A percentile compares a stretch with the other conserved stretches of the same genome.
Conservation (phyloP, 1,140 invertebrate genomes). For the Bombus ignitus region DNA sequence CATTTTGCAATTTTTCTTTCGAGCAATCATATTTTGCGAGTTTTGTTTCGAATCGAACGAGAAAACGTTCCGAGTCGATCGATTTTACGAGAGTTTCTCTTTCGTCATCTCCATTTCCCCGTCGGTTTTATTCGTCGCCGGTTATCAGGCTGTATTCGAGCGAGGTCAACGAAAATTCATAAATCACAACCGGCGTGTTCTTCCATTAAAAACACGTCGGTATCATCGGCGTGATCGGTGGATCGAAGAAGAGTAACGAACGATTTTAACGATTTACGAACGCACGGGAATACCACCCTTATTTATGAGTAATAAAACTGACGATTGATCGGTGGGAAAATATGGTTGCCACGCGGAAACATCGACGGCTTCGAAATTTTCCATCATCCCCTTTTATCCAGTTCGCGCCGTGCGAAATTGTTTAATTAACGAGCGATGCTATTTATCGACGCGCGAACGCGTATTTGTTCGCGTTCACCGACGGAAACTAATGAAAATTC, state of each 20-base stretch:
- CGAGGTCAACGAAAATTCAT: conserved; percentile 35
- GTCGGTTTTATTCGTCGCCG: conserved; percentile 19
- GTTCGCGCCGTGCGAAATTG: neutral
- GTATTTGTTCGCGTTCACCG: neutral
- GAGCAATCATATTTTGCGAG: neutral
- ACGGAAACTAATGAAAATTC: neutral
- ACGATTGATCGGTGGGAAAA: conserved; percentile 15
- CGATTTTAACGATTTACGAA: neutral
- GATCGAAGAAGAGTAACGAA: conserved; percentile 10
- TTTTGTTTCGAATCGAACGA: neutral
- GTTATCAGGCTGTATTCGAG: conserved; percentile 14
- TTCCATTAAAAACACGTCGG: neutral
- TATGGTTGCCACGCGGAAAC: conserved; percentile 9
- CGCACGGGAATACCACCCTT: neutral
- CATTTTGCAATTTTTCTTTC: neutral
- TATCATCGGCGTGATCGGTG: conserved; percentile 6
- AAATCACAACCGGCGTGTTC: conserved; percentile 26
- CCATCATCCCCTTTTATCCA: neutral
- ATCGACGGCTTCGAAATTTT: neutral
- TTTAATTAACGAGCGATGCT: neutral
- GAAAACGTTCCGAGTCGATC: neutral
- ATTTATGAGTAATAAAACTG: conserved; percentile 24
- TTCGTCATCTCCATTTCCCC: neutral
- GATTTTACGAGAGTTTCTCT: neutral
- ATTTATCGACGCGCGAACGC: neutral